These are phyloP conservation scores for Drosophila austrosaltans DNA, from an alignment of 2,888 invertebrate genomes.

Conservation along the genomic window DNA sequence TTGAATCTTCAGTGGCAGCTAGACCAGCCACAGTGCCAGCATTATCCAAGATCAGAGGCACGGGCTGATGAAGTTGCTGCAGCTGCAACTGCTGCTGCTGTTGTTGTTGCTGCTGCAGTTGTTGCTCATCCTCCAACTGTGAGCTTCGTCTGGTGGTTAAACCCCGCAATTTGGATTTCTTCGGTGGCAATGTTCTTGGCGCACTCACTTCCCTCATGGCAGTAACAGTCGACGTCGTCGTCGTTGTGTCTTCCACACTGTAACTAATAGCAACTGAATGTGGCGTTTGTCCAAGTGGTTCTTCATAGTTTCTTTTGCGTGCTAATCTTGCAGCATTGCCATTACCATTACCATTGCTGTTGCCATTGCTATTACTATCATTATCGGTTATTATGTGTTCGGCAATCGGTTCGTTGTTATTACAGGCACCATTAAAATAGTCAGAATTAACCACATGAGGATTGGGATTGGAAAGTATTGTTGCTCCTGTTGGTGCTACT, in stretches of 20 bases:
- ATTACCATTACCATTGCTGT: conserved; percentile 56
- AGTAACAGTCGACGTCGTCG: neutral
- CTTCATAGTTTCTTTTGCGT: conserved; percentile 82
- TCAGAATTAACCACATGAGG: conserved; percentile 29
- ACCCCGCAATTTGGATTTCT: conserved; percentile 78
- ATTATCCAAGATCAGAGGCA: conserved; percentile 66
- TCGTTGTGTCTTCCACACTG: conserved; percentile 44
- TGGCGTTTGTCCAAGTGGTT: conserved; percentile 45
- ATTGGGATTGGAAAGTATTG: neutral
- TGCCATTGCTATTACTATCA: conserved; percentile 39
- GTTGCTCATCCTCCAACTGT: conserved; percentile 64
- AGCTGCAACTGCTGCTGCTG: conserved; percentile 4
- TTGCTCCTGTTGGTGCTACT: conserved; percentile 14
- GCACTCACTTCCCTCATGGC: conserved; percentile 57
- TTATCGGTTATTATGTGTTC: conserved; percentile 45
- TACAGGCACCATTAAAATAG: conserved; percentile 47
- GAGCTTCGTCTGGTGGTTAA: conserved; percentile 65
- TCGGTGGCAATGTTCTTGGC: conserved; percentile 79
- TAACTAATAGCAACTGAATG: conserved; percentile 24
- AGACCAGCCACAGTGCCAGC: conserved; percentile 66
- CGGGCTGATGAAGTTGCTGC: conserved; percentile 20
- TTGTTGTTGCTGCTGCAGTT: conserved; percentile 5
- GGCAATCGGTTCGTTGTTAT: conserved; percentile 45
- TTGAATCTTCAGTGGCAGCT: conserved; percentile 68
- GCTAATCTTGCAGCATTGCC: conserved; percentile 60